phyloP scores from a whole-genome alignment of 2,113 vertebrate species.

The Phoenicopterus ruber region DNA sequence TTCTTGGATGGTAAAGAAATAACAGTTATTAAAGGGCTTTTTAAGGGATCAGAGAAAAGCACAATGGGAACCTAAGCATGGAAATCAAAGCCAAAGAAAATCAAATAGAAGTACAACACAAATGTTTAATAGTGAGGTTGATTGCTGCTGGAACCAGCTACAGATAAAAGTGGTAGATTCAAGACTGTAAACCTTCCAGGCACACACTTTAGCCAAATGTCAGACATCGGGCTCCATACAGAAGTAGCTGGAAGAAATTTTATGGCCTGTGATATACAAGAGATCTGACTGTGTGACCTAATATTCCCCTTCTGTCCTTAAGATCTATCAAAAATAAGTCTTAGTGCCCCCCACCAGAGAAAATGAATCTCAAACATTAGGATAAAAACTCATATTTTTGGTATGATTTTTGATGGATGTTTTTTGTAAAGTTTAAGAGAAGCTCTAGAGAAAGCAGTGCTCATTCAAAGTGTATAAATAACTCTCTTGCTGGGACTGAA shows the following conservation, averaged over 20 bases:
- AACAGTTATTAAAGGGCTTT: background rate
- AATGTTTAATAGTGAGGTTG: conserved; percentile 18
- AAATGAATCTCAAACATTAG: background rate
- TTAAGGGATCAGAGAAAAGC: conserved; percentile 4
- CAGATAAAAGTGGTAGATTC: background rate
- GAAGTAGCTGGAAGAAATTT: conserved; percentile 13
- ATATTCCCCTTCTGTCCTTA: background rate
- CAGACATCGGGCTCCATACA: background rate
- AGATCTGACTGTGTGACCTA: background rate
- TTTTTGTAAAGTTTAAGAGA: background rate
- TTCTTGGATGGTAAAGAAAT: conserved; percentile 32
- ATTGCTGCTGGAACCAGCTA: conserved; percentile 39
- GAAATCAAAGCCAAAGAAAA: conserved; percentile 49
- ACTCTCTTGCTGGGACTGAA: conserved; percentile 40
- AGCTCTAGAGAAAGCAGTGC: background rate
- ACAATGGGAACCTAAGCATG: conserved; percentile 4
- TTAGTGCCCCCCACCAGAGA: background rate
- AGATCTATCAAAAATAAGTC: background rate
- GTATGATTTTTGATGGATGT: background rate
- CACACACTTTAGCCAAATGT: background rate
- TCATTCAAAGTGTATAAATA: conserved; percentile 42
- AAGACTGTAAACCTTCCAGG: background rate
- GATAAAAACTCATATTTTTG: background rate
- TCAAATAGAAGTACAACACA: conserved; percentile 3
- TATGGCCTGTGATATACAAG: background rate